Evolutionary conservation across 92 coral and sea anemone genomes (phyloP).

Genomic region (Zoanthus solanderi): DNA sequence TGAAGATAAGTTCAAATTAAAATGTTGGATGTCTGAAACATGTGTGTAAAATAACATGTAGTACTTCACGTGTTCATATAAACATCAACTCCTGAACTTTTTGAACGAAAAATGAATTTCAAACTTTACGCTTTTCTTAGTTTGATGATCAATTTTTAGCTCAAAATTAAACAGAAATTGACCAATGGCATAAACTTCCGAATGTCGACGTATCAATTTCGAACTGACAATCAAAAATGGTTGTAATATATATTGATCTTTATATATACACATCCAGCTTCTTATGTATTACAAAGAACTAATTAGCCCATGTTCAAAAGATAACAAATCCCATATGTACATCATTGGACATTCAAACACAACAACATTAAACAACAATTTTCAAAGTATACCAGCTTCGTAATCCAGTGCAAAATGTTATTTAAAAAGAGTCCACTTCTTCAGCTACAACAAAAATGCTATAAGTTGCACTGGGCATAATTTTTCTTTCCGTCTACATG

Average conservation of each 20-base stretch:
- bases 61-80: too few species aligned
- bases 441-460: not conserved
- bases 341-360: not conserved
- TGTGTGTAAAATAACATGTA: too few species aligned
- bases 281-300: constrained; percentile 29
- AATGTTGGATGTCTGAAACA: too few species aligned
- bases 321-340: constrained; percentile 18
- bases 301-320: constrained; percentile 22
- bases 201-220: not conserved
- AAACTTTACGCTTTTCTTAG: too few species aligned
- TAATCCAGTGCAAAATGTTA: constrained; percentile 1
- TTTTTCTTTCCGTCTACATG: not conserved
- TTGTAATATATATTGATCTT: not conserved
- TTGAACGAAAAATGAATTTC: too few species aligned
- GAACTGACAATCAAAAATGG: not conserved
- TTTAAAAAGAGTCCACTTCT: not conserved
- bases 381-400: constrained; percentile 6
- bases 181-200: not conserved
- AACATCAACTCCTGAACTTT: too few species aligned
- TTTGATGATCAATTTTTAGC: too few species aligned
- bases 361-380: not conserved
- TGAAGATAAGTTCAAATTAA: too few species aligned
- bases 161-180: too few species aligned
- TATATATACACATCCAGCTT: not conserved
- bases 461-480: not conserved